Evolutionary conservation across 2,113 vertebrate genomes (phyloP).

Genomic region (Shinisaurus crocodilurus): DNA sequence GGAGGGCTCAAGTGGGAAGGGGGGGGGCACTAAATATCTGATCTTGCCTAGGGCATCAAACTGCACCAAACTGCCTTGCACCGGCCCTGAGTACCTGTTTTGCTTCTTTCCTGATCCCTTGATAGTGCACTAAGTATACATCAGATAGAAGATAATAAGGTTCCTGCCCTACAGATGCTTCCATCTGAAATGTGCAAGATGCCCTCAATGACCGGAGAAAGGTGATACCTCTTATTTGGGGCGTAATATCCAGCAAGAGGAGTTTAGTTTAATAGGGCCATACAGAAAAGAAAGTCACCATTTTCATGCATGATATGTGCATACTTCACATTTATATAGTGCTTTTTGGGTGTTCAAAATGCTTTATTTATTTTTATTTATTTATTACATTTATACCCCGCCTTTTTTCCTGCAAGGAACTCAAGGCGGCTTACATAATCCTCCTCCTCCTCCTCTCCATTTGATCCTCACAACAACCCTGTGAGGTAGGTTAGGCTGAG

Average conservation of each 20-base stretch:
- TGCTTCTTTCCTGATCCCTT: constrained; percentile 36
- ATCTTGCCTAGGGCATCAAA: too few species aligned
- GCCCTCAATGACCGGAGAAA: not conserved
- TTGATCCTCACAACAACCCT: too few species aligned
- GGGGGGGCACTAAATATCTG: too few species aligned
- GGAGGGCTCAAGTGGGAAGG: too few species aligned
- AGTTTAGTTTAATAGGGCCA: not conserved
- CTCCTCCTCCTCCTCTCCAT: too few species aligned
- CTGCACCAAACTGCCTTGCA: too few species aligned
- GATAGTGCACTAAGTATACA: not conserved
- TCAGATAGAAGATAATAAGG: constrained; percentile 26
- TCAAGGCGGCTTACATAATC: too few species aligned
- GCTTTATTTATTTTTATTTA: too few species aligned
- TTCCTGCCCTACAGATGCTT: constrained; percentile 26
- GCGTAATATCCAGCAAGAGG: not conserved
- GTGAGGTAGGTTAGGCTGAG: too few species aligned
- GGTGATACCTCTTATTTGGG: not conserved
- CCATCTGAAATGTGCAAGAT: not conserved
- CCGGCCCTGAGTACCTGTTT: too few species aligned
- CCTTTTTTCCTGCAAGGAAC: too few species aligned
- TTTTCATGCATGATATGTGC: not conserved
- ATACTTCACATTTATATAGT: not conserved
- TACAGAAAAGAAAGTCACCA: not conserved
- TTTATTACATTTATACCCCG: too few species aligned
- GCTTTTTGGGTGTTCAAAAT: not conserved